phyloP scores from a whole-genome alignment of 2,797 vertebrate genomes.

The Australoheros facetus region DNA sequence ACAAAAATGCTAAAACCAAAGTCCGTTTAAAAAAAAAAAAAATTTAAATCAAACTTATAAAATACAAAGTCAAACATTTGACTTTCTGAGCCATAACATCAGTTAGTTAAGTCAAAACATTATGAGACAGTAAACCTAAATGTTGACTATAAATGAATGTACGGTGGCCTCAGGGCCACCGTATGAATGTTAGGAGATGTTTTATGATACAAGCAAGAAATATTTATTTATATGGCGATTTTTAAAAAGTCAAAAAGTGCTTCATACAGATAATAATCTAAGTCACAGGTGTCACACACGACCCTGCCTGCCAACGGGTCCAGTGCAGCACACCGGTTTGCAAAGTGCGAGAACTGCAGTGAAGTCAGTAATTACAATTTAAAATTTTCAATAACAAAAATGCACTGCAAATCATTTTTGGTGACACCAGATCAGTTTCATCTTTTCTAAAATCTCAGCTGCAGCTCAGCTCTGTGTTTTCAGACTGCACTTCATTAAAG shows the following conservation, averaged over 20 bases:
- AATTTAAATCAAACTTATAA: neutral
- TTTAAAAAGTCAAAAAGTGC: neutral
- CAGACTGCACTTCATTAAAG: neutral
- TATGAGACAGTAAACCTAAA: neutral
- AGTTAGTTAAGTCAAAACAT: neutral
- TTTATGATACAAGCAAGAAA: neutral
- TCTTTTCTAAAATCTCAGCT: neutral
- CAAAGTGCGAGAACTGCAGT: neutral
- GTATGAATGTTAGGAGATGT: neutral
- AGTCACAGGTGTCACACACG: neutral
- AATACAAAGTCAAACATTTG: neutral
- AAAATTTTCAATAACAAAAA: neutral
- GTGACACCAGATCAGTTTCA: neutral
- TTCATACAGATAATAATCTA: neutral
- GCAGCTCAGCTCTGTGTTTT: neutral
- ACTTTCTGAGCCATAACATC: neutral
- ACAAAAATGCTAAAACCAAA: neutral
- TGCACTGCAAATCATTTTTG: neutral
- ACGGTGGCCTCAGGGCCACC: too few relatives aligned
- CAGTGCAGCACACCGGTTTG: neutral
- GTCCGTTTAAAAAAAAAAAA: too few relatives aligned
- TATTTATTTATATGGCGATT: neutral
- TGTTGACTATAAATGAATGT: neutral
- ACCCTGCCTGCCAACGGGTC: neutral
- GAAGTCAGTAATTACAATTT: neutral